Evolutionary conservation across 2,113 vertebrate species (phyloP).

Genomic region (Pelmatolapia mariae): DNA sequence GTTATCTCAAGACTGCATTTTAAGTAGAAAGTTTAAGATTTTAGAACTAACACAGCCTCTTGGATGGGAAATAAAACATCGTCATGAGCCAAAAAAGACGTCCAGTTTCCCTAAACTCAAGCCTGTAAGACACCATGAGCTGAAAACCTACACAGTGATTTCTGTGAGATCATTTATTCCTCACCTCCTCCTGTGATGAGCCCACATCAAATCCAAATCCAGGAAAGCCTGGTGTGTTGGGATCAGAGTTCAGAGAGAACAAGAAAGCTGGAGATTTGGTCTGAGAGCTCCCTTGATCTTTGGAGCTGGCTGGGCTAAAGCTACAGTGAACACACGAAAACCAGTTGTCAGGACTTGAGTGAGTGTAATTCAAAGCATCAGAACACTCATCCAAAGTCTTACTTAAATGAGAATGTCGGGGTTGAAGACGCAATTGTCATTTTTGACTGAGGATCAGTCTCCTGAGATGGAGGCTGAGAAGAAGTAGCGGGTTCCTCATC

Average conservation of each 20-base stretch:
- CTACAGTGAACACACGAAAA: conserved; percentile 9
- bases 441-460: conserved; percentile 18
- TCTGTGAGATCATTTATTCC: background rate
- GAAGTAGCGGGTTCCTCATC: background rate
- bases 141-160: background rate
- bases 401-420: conserved; percentile 63
- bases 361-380: background rate
- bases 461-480: background rate
- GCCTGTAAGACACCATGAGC: background rate
- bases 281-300: conserved; percentile 6
- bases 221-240: conserved; percentile 56
- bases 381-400: background rate
- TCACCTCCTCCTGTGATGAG: conserved; percentile 58
- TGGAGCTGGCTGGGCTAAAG: conserved; percentile 47
- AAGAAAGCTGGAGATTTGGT: conserved; percentile 63
- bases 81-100: background rate
- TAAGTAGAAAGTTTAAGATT: background rate
- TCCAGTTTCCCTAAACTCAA: background rate
- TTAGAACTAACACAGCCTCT: background rate
- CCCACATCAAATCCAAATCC: conserved; percentile 60
- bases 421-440: conserved; percentile 22
- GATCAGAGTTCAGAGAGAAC: conserved; percentile 56
- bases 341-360: background rate
- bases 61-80: background rate
- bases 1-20: background rate